Conservation (phyloP, 2,797 vertebrate species). For the Sebastes aleutianus region DNA sequence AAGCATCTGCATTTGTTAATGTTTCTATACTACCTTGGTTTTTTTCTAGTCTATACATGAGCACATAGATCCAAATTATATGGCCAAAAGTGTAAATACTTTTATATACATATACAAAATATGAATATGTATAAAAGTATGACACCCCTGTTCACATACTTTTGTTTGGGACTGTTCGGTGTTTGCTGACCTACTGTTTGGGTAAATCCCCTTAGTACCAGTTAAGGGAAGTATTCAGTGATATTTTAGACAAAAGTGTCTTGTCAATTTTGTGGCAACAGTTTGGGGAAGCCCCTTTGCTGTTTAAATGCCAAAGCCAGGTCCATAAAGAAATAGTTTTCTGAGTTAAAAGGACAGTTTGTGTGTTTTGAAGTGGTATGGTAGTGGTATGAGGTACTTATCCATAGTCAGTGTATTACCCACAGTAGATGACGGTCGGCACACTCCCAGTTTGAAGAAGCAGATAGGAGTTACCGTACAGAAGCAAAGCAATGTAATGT, state of each 20-base stretch:
- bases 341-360: too few relatives aligned
- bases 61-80: neutral
- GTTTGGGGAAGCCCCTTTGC: neutral
- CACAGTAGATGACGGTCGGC: fast-evolving
- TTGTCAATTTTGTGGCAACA: neutral
- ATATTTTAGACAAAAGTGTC: neutral
- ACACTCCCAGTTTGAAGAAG: fast-evolving
- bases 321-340: neutral
- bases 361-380: too few relatives aligned
- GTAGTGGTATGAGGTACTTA: too few relatives aligned
- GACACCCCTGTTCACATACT: neutral
- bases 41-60: neutral
- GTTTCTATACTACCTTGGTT: too few relatives aligned
- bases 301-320: neutral
- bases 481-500: too few relatives aligned
- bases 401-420: too few relatives aligned
- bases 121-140: neutral
- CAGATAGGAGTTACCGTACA: too few relatives aligned
- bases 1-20: neutral
- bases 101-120: neutral
- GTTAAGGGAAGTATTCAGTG: neutral
- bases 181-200: neutral
- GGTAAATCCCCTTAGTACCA: neutral
- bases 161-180: neutral
- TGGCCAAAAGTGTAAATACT: neutral